Evolutionary conservation across 1,140 invertebrate species (phyloP), one percentile per base, ranked within the genome.

Genomic region (Cecropterus lyciades): DNA sequence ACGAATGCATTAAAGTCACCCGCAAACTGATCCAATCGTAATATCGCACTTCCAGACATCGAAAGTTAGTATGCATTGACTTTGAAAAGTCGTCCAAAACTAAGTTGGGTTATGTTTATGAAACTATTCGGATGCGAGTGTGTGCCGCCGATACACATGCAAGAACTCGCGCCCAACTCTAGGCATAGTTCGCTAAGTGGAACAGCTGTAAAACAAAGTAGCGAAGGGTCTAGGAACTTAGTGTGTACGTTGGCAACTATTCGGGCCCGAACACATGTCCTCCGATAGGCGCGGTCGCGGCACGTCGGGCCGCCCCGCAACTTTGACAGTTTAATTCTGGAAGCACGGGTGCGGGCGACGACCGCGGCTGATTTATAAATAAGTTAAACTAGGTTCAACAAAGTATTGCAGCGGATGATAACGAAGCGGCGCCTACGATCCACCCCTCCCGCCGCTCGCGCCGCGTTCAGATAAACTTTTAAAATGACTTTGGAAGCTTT

Each of bases 401-500:
- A 89, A 86, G 84, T 85, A 87, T 87, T 86, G 87, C 80, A 79
- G 80, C 78, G 75, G 75, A 82, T 91, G 88, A 92, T 92, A 91
- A 92, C 88, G 82, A 81, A 85, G 76, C 81, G 69, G 75, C 71
- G 78, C 79, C 85, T 83, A 84, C 84, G 75, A 78, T 69, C 79
- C 75, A 71, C 78, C 77, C 76, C 67, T 67, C 76, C 69, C 71
- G 72, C 73, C 69, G 64, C 81, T 65, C 86, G 69, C 75, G 70
- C 85, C 83, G 82, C 87, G 84, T 84, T 78, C 86, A 92, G 92
- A 93, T 93, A 93, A 93, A 93, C 92, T 93, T 93, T 93, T 92
- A 92, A 92, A 93, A 93, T 93, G 92, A 93, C 92, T 93, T 92
- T 91, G 89, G 92, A 92, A 93, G 91, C 91, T 92, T 92, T 93